Base-by-base conservation (phyloP, 2,113 vertebrate species). In the Turdus rufiventris region DNA sequence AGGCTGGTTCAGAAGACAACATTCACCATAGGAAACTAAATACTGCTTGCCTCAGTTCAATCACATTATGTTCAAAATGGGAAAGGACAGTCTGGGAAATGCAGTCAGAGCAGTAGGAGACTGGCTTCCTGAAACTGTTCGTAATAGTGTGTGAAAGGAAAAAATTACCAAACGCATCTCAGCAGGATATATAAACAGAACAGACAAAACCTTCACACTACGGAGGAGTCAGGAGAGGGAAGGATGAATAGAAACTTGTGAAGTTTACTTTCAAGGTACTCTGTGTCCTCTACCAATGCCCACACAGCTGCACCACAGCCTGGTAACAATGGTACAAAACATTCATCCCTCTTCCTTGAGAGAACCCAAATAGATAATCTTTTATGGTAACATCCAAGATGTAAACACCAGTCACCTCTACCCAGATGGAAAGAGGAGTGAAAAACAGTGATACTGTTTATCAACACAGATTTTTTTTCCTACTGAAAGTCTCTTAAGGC, bases 401-500 rank as follows among this genome's bases (percentile, higher is more conserved):
- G 6, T 19, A 14, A 79, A 86, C 65, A 70, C 38, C n/a, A 50
- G 34, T 66, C 56, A 38, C 10, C 9, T 83, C 36, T 33, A 53
- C 12, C 25, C 38, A n/a, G 23, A 26, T 9, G 5, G 51, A 86
- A 25, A 48, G 28, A 65, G 54, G 34, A 54, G 23, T 29, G 21
- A 65, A 40, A 34, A 82, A 38, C 26, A 24, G 16, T 13, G 29
- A 60, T 62, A 18, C 21, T 45, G 7, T n/a, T 77, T 3, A 62
- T 16, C 33, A 78, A 33, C 47, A 58, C 1, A 1, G 21, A 23
- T 12, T 36, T 63, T 62, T 51, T 62, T 71, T 34, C 61, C 61
- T 40, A 38, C 33, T 0, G 0, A 3, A 58, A 61, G 9, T 31
- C 36, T 77, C 33, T 53, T 8, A 54, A 0, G 0, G 28, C 61